Percentiles rank a stretch among this genome's conserved stretches.
Evolutionary conservation across 2,797 vertebrate genomes (phyloP).

Genomic region (Thunnus albacares): DNA sequence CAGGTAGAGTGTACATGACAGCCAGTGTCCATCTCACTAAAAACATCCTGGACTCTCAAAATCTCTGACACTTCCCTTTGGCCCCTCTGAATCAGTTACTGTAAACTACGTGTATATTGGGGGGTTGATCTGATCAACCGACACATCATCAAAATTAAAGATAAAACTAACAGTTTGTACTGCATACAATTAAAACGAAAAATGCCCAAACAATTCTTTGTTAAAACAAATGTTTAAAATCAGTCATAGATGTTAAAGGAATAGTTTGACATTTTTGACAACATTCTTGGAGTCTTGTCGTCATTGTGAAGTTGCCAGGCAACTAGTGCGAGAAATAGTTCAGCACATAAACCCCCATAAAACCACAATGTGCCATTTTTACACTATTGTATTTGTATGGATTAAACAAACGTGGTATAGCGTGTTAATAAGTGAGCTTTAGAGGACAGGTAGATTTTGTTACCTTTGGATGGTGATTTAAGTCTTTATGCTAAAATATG

Average conservation of each 20-base stretch:
- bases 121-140: not conserved
- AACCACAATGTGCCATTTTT: no score
- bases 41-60: conserved; percentile 15
- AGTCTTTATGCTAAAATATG: not conserved
- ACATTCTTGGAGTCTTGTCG: not conserved
- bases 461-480: not conserved
- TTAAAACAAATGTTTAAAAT: not conserved
- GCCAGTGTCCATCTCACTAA: conserved; percentile 43
- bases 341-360: no score
- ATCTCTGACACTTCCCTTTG: conserved; percentile 3
- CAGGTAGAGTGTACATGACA: conserved; percentile 37
- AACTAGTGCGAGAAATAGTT: no score
- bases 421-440: not conserved
- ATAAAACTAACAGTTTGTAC: not conserved
- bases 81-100: conserved; percentile 7
- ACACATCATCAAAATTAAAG: not conserved
- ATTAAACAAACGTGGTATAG: no score
- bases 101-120: not conserved
- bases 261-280: not conserved
- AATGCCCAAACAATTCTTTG: not conserved
- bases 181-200: not conserved
- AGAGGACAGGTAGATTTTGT: not conserved
- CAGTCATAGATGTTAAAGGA: not conserved
- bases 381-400: no score
- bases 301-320: no score